A percentile compares a stretch with the other conserved stretches of the same genome.
Evolutionary conservation across 2,888 invertebrate genomes (phyloP).

Genomic region (Eurytoma californica): DNA sequence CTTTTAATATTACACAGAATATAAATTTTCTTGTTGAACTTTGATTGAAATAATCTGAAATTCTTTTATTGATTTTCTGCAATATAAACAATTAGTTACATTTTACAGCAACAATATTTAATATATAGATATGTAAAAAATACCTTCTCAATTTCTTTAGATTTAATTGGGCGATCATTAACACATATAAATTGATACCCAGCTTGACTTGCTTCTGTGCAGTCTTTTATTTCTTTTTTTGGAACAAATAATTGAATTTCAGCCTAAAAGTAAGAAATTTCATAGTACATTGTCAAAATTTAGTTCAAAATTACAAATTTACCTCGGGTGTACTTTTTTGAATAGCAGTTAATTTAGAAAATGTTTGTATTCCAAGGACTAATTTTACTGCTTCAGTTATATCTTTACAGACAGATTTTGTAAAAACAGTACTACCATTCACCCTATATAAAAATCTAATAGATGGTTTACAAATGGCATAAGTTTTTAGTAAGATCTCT

Average conservation of each 20-base stretch:
- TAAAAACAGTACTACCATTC: constrained; percentile 75
- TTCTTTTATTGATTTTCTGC: constrained; percentile 75
- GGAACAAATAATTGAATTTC: constrained; percentile 68
- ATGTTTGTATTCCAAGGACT: constrained; percentile 67
- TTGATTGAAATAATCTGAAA: constrained; percentile 70
- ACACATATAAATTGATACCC: constrained; percentile 74
- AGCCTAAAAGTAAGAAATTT: constrained; percentile 54
- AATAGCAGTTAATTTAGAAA: constrained; percentile 65
- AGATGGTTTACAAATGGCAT: constrained; percentile 76
- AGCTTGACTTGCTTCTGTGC: constrained; percentile 60
- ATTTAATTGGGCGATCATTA: constrained; percentile 77
- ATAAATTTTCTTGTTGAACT: constrained; percentile 74
- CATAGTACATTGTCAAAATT: background rate
- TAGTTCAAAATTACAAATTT: constrained; percentile 11
- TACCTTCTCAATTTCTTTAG: constrained; percentile 78
- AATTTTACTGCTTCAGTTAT: constrained; percentile 70
- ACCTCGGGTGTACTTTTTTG: constrained; percentile 61
- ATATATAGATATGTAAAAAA: constrained; percentile 3
- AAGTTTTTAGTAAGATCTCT: constrained; percentile 76
- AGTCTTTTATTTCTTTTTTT: constrained; percentile 64
- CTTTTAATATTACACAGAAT: constrained; percentile 74
- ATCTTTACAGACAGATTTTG: constrained; percentile 73
- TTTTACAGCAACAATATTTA: constrained; percentile 11
- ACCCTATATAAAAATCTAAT: constrained; percentile 75
- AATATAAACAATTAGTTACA: constrained; percentile 58